These are phyloP conservation scores for Crypturellus tataupa DNA, from an alignment of 2,797 vertebrate species.

Conservation along the genomic window DNA sequence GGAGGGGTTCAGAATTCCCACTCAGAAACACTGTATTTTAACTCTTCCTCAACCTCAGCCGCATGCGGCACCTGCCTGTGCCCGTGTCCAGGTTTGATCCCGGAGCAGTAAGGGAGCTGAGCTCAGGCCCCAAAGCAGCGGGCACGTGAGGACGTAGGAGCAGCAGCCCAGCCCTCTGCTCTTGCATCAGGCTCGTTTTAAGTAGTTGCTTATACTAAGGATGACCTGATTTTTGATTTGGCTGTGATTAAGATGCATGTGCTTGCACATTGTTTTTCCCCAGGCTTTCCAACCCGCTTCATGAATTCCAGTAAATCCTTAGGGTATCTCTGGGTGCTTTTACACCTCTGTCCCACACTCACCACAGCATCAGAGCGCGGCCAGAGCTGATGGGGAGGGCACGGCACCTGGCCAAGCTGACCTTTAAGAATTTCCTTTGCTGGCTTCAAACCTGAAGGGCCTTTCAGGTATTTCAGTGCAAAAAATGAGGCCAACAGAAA, in stretches of 20 bases:
- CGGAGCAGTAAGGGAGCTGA: not conserved
- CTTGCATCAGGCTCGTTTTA: not conserved
- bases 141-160: not conserved
- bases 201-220: not conserved
- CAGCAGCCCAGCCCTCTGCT: not conserved
- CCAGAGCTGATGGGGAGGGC: not conserved
- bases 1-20: not conserved
- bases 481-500: not conserved
- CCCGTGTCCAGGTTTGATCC: not conserved
- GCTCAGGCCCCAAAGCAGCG: not conserved
- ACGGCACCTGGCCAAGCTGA: not conserved
- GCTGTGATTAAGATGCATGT: not conserved
- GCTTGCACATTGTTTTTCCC: not conserved
- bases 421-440: not conserved
- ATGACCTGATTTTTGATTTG: not conserved
- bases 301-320: not conserved
- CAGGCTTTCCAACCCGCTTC: not conserved
- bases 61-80: rapidly evolving
- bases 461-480: not conserved
- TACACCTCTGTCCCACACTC: not conserved
- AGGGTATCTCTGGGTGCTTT: not conserved
- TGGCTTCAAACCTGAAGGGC: not conserved
- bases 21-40: not conserved
- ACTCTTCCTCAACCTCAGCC: not conserved
- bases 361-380: not conserved